Percentiles rank a stretch among this genome's conserved stretches.
Evolutionary conservation across 2,888 invertebrate species (phyloP).

Genomic region (Dioctria linearis): DNA sequence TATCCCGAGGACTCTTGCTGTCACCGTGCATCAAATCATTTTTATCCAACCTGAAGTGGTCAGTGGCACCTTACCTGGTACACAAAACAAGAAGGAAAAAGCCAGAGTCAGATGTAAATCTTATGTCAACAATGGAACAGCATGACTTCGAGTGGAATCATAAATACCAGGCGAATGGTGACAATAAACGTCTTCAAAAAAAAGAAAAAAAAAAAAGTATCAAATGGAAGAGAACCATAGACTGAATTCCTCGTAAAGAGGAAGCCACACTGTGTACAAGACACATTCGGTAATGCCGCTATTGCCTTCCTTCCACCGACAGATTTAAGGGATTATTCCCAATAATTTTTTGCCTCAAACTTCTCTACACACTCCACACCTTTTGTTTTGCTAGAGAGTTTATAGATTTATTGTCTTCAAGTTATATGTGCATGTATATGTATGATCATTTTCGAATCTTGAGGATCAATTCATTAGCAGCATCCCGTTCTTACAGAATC

Average conservation of each 20-base stretch:
- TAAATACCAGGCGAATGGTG: conserved; percentile 34
- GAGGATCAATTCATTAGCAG: conserved; percentile 44
- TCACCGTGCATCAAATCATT: conserved; percentile 24
- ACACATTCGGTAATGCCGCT: not conserved
- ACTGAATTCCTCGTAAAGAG: conserved; percentile 36
- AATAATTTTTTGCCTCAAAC: conserved; percentile 22
- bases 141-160: conserved; percentile 58
- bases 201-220: conserved; percentile 4
- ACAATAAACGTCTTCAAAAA: conserved; percentile 18
- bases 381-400: conserved; percentile 21
- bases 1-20: conserved; percentile 13
- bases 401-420: conserved; percentile 47
- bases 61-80: conserved; percentile 31
- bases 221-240: conserved; percentile 3
- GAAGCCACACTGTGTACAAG: conserved; percentile 35
- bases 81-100: conserved; percentile 20
- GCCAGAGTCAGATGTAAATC: conserved; percentile 56
- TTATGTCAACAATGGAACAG: conserved; percentile 53
- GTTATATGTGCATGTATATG: not conserved
- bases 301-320: not conserved
- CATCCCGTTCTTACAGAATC: not conserved
- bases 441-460: conserved; percentile 19
- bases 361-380: conserved; percentile 24
- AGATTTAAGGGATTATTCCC: not conserved
- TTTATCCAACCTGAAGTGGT: conserved; percentile 15